phyloP scores from a whole-genome alignment of 2,113 vertebrate species.

The Alethe castanea region DNA sequence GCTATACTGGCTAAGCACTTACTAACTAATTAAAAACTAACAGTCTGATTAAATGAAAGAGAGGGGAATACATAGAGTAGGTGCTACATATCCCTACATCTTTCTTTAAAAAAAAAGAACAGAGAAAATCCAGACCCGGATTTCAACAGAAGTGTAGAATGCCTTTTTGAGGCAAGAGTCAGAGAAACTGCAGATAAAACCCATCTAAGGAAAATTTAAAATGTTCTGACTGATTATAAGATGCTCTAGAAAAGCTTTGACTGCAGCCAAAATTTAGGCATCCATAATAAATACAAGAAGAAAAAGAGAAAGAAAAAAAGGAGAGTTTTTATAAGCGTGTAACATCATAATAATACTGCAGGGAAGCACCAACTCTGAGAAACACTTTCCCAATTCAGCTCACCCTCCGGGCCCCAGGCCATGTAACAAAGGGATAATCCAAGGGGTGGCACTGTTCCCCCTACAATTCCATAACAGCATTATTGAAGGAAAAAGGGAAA shows the following conservation, averaged over 20 bases:
- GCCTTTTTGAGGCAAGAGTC: neutral
- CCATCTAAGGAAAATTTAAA: neutral
- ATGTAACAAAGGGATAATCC: neutral
- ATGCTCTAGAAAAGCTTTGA: neutral
- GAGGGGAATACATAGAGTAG: neutral
- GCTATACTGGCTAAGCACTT: neutral
- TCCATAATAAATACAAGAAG: neutral
- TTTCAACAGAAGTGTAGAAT: neutral
- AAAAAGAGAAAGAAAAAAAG: fast-evolving
- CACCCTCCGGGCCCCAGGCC: too few species aligned
- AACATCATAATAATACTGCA: neutral
- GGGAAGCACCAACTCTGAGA: neutral
- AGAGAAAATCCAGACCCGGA: neutral
- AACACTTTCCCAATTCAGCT: neutral
- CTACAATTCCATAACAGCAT: neutral
- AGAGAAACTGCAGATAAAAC: neutral
- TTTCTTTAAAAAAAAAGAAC: neutral
- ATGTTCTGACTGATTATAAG: neutral
- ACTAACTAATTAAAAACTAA: neutral
- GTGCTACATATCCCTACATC: neutral
- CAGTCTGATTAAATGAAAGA: neutral
- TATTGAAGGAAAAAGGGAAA: neutral
- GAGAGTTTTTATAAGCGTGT: neutral
- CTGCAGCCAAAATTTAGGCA: neutral
- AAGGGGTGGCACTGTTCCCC: neutral